These are phyloP conservation scores for Vimba vimba DNA, from an alignment of 2,113 vertebrate genomes.

Conservation along the genomic window DNA sequence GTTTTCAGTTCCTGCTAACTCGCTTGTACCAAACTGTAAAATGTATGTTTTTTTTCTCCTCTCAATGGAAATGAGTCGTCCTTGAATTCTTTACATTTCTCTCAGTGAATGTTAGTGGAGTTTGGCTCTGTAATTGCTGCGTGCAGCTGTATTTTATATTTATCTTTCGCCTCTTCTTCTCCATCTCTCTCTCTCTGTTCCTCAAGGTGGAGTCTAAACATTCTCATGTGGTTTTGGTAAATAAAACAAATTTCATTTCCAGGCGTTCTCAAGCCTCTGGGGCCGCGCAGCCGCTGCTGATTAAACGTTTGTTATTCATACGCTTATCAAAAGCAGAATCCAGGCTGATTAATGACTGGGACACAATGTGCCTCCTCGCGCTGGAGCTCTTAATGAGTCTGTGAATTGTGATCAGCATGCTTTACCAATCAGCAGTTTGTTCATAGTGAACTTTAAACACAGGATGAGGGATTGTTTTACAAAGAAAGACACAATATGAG, in stretches of 20 bases:
- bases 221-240: constrained; percentile 63
- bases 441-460: constrained; percentile 37
- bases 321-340: constrained; percentile 55
- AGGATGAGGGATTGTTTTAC: constrained; percentile 37
- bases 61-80: background rate
- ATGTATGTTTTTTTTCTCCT: too few species aligned
- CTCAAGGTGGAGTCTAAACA: constrained; percentile 37
- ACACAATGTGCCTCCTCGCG: constrained; percentile 56
- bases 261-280: constrained; percentile 49
- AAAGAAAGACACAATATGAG: background rate
- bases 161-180: constrained; percentile 8
- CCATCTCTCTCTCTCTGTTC: background rate
- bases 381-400: constrained; percentile 44
- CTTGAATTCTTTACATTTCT: background rate
- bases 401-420: constrained; percentile 37
- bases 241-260: constrained; percentile 59
- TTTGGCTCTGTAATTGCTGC: background rate
- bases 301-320: constrained; percentile 66
- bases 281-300: constrained; percentile 52
- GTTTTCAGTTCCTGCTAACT: background rate
- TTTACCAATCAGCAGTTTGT: constrained; percentile 59
- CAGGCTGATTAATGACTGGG: constrained; percentile 59
- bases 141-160: constrained; percentile 11
- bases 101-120: background rate
- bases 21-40: background rate